Evolutionary conservation across 2,113 vertebrate species (phyloP), one percentile per base, ranked within the genome.

Genomic region (Synodontis membranacea): DNA sequence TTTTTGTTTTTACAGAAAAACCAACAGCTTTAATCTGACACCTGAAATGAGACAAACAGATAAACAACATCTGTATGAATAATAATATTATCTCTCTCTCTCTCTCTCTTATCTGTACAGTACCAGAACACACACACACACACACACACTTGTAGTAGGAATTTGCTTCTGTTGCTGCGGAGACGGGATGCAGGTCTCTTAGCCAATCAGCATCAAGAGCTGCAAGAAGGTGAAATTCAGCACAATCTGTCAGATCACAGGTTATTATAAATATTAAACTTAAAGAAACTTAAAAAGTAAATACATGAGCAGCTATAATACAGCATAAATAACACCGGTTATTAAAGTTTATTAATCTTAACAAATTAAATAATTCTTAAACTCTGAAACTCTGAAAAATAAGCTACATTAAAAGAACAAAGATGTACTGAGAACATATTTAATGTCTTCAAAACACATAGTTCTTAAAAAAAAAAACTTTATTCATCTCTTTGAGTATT

Each of bases 1-100:
- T 90, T 89, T 80, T 86, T 44, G 85, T 50, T 44, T 74, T 44
- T 76, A n/a, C 23, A 79, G 48, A 79, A 82, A 64, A 66, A 68
- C 14, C 17, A 60, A 70, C 64, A 79, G 85, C 54, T 75, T 81
- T 60, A 80, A 76, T 44, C 46, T 70, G 11, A 80, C 58, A 39
- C 50, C 11, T 54, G 9, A 82, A 44, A 31, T 31, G 54, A 54
- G 19, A 79, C 48, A 54, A 34, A 76, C 44, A 48, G n/a, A 54
- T 79, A 23, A 79, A 79, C 76, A 79, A 79, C 50, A 54, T 79
- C 76, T 79, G 76, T 9, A 79, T 3, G 34, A 79, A 52, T 23
- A 52, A 76, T 50, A n/a, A 25, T 44, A 46, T 82, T 44, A 58
- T 50, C 14, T 52, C 50, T 52, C 50, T 52, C 50, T 15, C 50